Percentiles rank a stretch among this genome's conserved stretches.
Conservation (phyloP, 1,140 invertebrate species). For the Cydia splendana region DNA sequence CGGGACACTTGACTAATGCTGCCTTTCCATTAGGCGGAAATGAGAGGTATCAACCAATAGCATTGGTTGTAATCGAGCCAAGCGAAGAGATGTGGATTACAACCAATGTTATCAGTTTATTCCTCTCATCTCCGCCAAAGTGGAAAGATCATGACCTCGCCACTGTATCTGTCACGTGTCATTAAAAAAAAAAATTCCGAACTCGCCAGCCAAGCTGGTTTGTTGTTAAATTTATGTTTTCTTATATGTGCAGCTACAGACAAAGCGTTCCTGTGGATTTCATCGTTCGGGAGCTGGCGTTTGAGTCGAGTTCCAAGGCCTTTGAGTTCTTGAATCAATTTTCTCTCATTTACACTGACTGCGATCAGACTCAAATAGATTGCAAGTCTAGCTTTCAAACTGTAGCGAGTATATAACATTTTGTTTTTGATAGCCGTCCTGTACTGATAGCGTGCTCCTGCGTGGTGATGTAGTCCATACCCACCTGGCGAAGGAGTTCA, state of each 20-base stretch:
- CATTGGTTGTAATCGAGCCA: no score
- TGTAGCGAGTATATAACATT: slow-evolving; percentile 80
- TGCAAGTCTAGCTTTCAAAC: slow-evolving; percentile 89
- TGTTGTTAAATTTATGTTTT: slow-evolving; percentile 71
- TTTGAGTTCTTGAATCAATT: slow-evolving; percentile 92
- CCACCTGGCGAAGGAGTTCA: slow-evolving; percentile 49
- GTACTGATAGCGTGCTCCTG: slow-evolving; percentile 65
- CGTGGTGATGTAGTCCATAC: slow-evolving; percentile 66
- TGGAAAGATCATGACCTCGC: background rate
- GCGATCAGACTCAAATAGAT: slow-evolving; percentile 87
- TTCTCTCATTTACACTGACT: slow-evolving; percentile 87
- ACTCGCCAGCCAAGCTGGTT: slow-evolving; percentile 52
- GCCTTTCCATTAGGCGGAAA: no score
- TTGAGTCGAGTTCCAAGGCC: slow-evolving; percentile 89
- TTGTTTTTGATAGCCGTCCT: slow-evolving; percentile 65
- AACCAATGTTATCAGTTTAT: background rate
- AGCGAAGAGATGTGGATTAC: no score
- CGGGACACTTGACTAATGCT: no score
- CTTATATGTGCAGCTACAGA: slow-evolving; percentile 93
- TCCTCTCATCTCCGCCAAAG: background rate
- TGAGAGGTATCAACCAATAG: no score
- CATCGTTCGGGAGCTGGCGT: slow-evolving; percentile 92
- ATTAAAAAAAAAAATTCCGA: slow-evolving; percentile 6
- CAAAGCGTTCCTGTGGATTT: slow-evolving; percentile 92
- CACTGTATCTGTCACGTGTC: slow-evolving; percentile 30